phyloP scores from a whole-genome alignment of 2,888 invertebrate genomes.

The Baronia brevicornis region DNA sequence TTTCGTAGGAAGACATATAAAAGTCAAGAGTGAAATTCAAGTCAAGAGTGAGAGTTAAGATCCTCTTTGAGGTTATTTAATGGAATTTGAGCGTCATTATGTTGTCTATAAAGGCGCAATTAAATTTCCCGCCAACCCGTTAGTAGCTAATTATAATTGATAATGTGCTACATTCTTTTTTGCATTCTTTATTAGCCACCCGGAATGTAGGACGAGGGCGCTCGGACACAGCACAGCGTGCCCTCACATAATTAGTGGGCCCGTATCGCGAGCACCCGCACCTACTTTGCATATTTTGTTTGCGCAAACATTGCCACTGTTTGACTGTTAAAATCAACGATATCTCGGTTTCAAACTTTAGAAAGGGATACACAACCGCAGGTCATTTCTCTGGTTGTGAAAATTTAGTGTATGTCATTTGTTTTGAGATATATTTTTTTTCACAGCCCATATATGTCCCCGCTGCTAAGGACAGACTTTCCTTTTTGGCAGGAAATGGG shows the following conservation, averaged over 20 bases:
- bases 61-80: too few relatives aligned
- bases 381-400: slow-evolving; percentile 41
- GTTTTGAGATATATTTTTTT: too few relatives aligned
- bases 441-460: too few relatives aligned
- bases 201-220: slow-evolving; percentile 54
- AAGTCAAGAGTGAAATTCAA: too few relatives aligned
- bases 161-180: slow-evolving; percentile 62
- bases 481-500: too few relatives aligned
- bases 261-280: slow-evolving; percentile 63
- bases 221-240: slow-evolving; percentile 54
- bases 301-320: slow-evolving; percentile 64
- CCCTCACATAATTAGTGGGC: slow-evolving; percentile 63
- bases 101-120: slow-evolving; percentile 1
- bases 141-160: slow-evolving; percentile 63
- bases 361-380: slow-evolving; percentile 37
- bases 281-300: slow-evolving; percentile 73
- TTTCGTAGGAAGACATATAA: too few relatives aligned
- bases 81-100: slow-evolving; percentile 1
- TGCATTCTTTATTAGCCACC: slow-evolving; percentile 62
- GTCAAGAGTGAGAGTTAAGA: too few relatives aligned
- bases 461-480: too few relatives aligned
- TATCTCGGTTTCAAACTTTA: slow-evolving; percentile 42
- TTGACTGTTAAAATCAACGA: slow-evolving; percentile 70
- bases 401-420: too few relatives aligned
- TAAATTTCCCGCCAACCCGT: slow-evolving; percentile 20